Percentiles rank a stretch among this genome's conserved stretches.
These are phyloP conservation scores for Chrysotoxum bicinctum DNA, from an alignment of 2,888 invertebrate species.

Conservation along the genomic window DNA sequence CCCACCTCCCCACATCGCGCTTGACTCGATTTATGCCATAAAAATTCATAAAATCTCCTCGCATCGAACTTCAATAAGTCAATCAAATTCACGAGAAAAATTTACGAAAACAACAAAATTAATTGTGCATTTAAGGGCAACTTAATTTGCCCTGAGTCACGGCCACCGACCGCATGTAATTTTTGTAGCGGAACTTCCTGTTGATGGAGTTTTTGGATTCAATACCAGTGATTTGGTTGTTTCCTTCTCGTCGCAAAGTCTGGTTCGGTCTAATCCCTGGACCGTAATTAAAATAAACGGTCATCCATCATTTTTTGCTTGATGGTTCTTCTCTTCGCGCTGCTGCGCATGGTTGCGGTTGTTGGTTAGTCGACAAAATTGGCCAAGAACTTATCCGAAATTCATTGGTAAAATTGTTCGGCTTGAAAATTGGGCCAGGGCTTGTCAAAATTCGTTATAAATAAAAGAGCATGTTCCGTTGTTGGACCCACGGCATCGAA, in stretches of 20 bases:
- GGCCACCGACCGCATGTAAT: constrained; percentile 10
- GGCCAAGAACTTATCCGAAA: constrained; percentile 37
- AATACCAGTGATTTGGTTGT: constrained; percentile 12
- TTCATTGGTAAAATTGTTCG: constrained; percentile 28
- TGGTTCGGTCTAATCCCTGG: constrained; percentile 37
- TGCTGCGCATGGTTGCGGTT: background rate
- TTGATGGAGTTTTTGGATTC: constrained; percentile 14
- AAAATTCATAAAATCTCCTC: constrained; percentile 9
- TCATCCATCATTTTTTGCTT: constrained; percentile 55
- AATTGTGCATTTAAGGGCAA: constrained; percentile 71
- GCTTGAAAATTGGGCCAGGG: constrained; percentile 29
- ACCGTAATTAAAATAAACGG: constrained; percentile 72
- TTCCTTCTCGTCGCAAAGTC: constrained; percentile 37
- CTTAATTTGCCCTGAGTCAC: constrained; percentile 66
- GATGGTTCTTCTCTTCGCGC: background rate
- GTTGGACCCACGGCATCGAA: constrained; percentile 26
- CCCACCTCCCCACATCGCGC: background rate
- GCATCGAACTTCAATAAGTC: constrained; percentile 54
- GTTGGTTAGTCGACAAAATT: constrained; percentile 35
- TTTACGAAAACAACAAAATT: constrained; percentile 34
- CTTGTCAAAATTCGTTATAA: constrained; percentile 59
- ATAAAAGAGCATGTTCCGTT: constrained; percentile 19
- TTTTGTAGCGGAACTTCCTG: constrained; percentile 44
- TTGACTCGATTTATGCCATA: background rate
- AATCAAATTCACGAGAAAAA: constrained; percentile 34